Conservation (phyloP, 2,888 invertebrate species). For the Chaetoderma sp. region DNA sequence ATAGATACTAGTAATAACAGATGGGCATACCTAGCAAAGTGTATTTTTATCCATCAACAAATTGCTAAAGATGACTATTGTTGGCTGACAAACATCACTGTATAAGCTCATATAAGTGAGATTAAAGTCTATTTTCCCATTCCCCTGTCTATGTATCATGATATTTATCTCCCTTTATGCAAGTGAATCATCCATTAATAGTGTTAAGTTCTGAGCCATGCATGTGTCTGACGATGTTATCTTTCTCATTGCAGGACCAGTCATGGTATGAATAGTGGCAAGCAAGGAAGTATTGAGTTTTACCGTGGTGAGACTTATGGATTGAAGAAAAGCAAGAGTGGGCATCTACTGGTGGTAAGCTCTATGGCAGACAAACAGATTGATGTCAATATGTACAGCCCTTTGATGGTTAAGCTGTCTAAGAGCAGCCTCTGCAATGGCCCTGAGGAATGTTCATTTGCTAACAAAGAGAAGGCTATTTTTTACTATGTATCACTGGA, state of each 20-base stretch:
- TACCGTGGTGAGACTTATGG: slow-evolving; percentile 78
- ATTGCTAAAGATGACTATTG: neutral
- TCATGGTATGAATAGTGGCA: slow-evolving; percentile 84
- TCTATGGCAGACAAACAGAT: neutral
- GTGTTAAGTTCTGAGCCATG: neutral
- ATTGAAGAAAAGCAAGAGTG: slow-evolving; percentile 84
- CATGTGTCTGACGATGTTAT: neutral
- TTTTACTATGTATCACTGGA: too few relatives aligned
- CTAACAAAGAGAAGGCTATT: too few relatives aligned
- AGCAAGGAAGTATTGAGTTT: slow-evolving; percentile 87
- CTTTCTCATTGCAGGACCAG: slow-evolving; percentile 77
- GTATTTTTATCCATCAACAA: neutral
- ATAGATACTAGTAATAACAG: too few relatives aligned
- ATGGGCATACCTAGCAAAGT: too few relatives aligned
- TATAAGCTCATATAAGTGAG: neutral
- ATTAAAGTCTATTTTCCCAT: neutral
- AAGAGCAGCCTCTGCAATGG: too few relatives aligned
- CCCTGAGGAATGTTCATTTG: too few relatives aligned
- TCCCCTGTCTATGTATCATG: neutral
- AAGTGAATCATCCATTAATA: neutral
- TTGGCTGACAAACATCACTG: neutral
- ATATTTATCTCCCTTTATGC: neutral
- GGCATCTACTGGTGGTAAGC: slow-evolving; percentile 84
- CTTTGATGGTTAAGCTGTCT: too few relatives aligned
- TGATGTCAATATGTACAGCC: too few relatives aligned